Conservation (phyloP, 2,113 vertebrate genomes). For the Calypte anna region DNA sequence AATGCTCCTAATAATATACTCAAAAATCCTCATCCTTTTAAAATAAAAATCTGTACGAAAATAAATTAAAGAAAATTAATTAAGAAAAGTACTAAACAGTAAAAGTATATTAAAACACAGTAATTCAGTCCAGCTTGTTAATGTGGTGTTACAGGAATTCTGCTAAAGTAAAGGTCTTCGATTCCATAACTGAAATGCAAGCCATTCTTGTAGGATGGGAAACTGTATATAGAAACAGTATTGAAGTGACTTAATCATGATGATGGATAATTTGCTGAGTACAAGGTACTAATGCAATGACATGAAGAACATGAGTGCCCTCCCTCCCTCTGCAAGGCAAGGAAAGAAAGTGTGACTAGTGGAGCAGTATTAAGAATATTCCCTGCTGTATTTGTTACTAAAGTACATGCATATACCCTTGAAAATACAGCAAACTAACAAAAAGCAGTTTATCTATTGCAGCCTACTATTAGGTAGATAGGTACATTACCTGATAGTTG, state of each 20-base stretch:
- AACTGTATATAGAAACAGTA: not conserved
- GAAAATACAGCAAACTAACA: not conserved
- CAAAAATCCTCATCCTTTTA: not conserved
- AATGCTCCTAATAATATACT: not conserved
- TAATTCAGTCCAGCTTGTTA: not conserved
- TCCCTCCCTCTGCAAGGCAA: not conserved
- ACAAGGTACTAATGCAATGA: not conserved
- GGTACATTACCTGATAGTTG: not conserved
- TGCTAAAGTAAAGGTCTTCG: not conserved
- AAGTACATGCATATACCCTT: not conserved
- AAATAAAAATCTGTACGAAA: not conserved
- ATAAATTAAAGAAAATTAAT: not conserved
- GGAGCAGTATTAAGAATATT: not conserved
- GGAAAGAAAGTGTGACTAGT: not conserved
- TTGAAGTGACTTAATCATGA: not conserved
- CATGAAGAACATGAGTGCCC: not conserved
- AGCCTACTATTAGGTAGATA: not conserved
- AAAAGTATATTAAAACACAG: not conserved
- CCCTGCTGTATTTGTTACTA: not conserved
- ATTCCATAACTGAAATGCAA: not conserved
- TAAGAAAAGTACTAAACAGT: not conserved
- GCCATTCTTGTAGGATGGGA: not conserved
- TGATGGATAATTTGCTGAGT: not conserved
- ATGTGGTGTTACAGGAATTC: not conserved
- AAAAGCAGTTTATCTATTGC: not conserved